Evolutionary conservation across 2,797 vertebrate species (phyloP), one percentile per base, ranked within the genome.

Genomic region (Microchirus variegatus): DNA sequence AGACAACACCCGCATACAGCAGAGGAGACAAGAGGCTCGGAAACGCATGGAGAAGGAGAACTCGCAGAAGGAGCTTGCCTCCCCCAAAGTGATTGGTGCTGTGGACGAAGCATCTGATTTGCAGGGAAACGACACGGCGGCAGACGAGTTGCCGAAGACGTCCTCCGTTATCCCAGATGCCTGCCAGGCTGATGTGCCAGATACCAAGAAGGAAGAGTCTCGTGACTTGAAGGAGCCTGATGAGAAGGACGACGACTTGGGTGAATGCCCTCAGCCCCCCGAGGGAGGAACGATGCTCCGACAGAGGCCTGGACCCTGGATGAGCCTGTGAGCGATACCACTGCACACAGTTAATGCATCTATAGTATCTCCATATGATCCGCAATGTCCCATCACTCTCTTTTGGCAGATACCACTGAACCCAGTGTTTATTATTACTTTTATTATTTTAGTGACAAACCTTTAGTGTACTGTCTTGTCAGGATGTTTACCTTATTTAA

Each of bases 1-100:
- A 50, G 93, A 94, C 70, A 82, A 88, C 52, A 92, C 91, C 14
- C 91, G 92, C 41, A 91, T 92, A 42, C 89, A 93, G 71, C 90
- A 89, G 82, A 82, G 93, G 56, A 89, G 77, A 68, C 91, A 93
- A 44, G 91, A 93, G 55, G 92, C 87, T 1, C 83, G 85, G 7
- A 93, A 86, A 72, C 92, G 92, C 58, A 91, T 94, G 79, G 90
- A 87, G 11, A 89, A 56, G 42, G 83, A 90, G 36, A 91, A 82
- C 35, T 85, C 89, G 0, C 82, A 80, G 59, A 90, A 88, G 43
- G 89, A 90, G 16, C 71, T 87, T 0, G 38, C 70, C 13, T 45
- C 59, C 13, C 82, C 88, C 2, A 60, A 67, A 55, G 73, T 67
- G 9, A 84, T 91, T 5, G 91, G 85, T 44, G 59, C 87, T 14